These are phyloP conservation scores for Cromileptes altivelis DNA, from an alignment of 2,113 vertebrate species.

Conservation along the genomic window DNA sequence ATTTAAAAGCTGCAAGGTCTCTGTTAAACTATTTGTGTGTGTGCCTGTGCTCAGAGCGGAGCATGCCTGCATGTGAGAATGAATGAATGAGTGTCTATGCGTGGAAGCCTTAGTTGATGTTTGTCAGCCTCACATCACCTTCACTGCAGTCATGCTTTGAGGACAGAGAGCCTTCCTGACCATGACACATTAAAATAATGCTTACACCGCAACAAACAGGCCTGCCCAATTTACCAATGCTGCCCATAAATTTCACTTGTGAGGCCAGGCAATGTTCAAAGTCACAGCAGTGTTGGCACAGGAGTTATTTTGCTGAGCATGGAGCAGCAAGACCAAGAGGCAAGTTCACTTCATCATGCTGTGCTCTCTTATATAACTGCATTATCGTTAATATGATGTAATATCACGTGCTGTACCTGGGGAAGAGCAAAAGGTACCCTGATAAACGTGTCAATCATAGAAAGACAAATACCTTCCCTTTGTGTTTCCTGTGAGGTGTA, in stretches of 20 bases:
- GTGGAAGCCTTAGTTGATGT: slow-evolving; percentile 29
- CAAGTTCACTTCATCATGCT: slow-evolving; percentile 14
- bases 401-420: background rate
- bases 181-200: slow-evolving; percentile 73
- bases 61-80: background rate
- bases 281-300: slow-evolving; percentile 47
- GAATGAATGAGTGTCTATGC: background rate
- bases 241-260: slow-evolving; percentile 67
- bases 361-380: slow-evolving; percentile 17
- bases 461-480: background rate
- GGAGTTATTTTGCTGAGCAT: slow-evolving; percentile 37
- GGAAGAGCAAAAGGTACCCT: background rate
- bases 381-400: slow-evolving; percentile 19
- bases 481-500: slow-evolving; percentile 25
- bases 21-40: background rate
- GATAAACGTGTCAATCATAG: background rate
- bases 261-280: slow-evolving; percentile 55
- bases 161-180: slow-evolving; percentile 61
- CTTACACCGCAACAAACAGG: slow-evolving; percentile 75
- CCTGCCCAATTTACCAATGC: slow-evolving; percentile 54
- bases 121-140: slow-evolving; percentile 51
- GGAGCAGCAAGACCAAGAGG: background rate
- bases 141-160: slow-evolving; percentile 46
- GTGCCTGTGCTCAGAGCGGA: background rate
- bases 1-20: background rate